Percentiles rank a stretch among this genome's conserved stretches.
Conservation (phyloP, 2,113 vertebrate species). For the Cranoglanis bouderius region DNA sequence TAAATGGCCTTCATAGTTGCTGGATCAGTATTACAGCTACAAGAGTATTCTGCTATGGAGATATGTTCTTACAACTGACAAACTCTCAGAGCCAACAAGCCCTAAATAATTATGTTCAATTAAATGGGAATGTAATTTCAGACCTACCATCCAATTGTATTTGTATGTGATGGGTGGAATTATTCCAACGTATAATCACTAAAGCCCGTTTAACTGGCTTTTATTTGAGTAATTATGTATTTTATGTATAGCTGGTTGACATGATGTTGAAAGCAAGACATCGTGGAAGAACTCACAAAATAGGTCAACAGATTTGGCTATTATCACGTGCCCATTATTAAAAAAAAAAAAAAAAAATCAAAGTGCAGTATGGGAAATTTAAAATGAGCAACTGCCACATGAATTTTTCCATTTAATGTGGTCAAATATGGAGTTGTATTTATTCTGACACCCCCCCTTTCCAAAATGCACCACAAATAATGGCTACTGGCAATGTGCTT, state of each 20-base stretch:
- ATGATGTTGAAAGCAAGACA: background rate
- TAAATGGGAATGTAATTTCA: background rate
- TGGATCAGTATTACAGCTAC: background rate
- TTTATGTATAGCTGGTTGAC: background rate
- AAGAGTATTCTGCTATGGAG: background rate
- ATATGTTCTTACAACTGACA: background rate
- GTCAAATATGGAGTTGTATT: background rate
- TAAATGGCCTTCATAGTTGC: background rate
- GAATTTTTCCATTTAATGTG: background rate
- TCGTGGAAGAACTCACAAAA: background rate
- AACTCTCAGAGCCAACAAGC: background rate
- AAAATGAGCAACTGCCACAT: background rate
- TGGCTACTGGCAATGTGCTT: background rate
- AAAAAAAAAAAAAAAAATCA: background rate
- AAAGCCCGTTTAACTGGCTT: background rate
- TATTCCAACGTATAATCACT: background rate
- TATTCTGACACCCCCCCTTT: too few relatives aligned
- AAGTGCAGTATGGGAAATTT: background rate
- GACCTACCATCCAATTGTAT: background rate
- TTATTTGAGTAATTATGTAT: background rate
- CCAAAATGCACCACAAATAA: background rate
- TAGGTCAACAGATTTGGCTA: background rate
- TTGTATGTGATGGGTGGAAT: background rate
- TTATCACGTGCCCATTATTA: background rate
- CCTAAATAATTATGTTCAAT: background rate